Base-by-base conservation (phyloP, 2,888 invertebrate species). In the Tenthredo amoena region DNA sequence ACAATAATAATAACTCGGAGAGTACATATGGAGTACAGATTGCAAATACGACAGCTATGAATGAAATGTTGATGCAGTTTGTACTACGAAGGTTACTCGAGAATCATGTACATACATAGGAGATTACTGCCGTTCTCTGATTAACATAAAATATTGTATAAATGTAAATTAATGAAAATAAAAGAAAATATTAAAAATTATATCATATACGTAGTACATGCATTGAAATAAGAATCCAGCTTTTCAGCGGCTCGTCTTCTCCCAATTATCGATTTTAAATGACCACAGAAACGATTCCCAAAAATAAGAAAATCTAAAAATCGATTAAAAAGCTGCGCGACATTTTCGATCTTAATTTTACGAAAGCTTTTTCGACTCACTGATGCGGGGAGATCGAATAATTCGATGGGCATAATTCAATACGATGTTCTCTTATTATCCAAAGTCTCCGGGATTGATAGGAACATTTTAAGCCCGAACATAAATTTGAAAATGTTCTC, bases 141-240 rank as follows among this genome's bases (percentile, higher is more conserved):
- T 72, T 84, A 86, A 85, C 71, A 50, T 85, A 85, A 87, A 86
- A 40, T 88, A 88, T 86, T 91, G 91, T 91, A 91, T 91, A 91
- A 91, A 91, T 91, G 89, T 91, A 90, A 91, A 91, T 91, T 91
- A 91, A 89, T 89, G 84, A 87, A 58, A 86, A 86, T 82, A 77
- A 79, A 81, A 50, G 26, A 77, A 77, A 77, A 34, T 34, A 77
- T 55, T 26, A 55, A 77, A 55, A 77, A 77, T 47, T 76, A 77
- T 31, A 21, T 72, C 21, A 10, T 37, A 3, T 37, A n/a, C 40
- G n/a, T 72, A 18, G 4, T 71, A 6, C n/a, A 7, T 7, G 72
- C 7, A 2, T 34, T 18, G n/a, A 72, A 26, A 31, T 2, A 65
- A 65, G 0, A 26, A 62, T 26, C n/a, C 18, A 58, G 1, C 5